These are phyloP conservation scores for Grammomys surdaster DNA, from an alignment of 2,113 vertebrate genomes.

Conservation along the genomic window DNA sequence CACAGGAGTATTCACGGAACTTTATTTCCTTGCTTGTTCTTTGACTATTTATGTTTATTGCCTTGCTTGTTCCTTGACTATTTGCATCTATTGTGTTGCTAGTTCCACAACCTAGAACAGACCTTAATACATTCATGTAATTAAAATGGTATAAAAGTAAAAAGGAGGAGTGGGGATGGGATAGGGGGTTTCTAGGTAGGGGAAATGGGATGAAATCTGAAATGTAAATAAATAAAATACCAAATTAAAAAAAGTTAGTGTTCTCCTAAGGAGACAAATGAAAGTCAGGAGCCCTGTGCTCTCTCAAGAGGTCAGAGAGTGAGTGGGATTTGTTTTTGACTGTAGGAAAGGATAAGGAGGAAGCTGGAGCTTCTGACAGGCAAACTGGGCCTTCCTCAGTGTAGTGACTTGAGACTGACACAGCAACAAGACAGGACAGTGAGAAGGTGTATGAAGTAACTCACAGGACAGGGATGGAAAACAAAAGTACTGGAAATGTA, in stretches of 20 bases:
- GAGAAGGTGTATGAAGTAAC: neutral
- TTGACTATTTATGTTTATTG: too few relatives aligned
- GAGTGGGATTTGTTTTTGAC: constrained; percentile 59
- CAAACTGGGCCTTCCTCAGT: neutral
- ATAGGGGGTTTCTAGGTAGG: too few relatives aligned
- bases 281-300: constrained; percentile 31
- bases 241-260: constrained; percentile 60
- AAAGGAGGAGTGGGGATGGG: too few relatives aligned
- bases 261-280: constrained; percentile 56
- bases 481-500: neutral
- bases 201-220: too few relatives aligned
- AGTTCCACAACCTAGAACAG: too few relatives aligned
- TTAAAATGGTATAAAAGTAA: too few relatives aligned
- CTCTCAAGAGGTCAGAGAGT: constrained; percentile 56
- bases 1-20: too few relatives aligned
- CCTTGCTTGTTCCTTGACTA: too few relatives aligned
- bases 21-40: too few relatives aligned
- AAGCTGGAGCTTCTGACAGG: neutral
- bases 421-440: neutral
- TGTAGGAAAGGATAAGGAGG: constrained; percentile 25
- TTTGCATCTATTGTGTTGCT: too few relatives aligned
- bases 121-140: too few relatives aligned
- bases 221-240: too few relatives aligned
- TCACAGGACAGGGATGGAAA: neutral
- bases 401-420: neutral